Conservation (phyloP, 2,797 vertebrate species). For the Hoplostethus mediterraneus region DNA sequence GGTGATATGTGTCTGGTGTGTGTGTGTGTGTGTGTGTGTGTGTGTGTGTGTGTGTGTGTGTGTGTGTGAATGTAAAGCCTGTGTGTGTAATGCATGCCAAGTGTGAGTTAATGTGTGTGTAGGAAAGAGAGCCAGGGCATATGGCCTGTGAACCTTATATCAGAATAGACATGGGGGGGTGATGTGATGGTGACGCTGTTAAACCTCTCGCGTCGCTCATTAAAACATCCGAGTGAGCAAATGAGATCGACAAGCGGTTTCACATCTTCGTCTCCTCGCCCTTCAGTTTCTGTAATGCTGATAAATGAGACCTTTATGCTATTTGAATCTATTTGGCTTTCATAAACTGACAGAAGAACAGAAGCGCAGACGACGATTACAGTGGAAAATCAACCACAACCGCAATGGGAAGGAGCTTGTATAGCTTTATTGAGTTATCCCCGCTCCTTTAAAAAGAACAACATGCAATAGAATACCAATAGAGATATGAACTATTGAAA, state of each 20-base stretch:
- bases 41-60: constrained; percentile 23
- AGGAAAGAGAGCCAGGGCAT: constrained; percentile 53
- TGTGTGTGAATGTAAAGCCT: neutral
- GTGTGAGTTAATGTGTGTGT: constrained; percentile 46
- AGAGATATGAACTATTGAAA: too few species aligned
- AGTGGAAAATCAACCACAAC: neutral
- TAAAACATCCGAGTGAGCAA: neutral
- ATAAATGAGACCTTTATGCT: neutral
- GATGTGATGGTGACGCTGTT: constrained; percentile 24
- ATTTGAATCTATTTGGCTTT: neutral
- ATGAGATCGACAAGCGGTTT: constrained; percentile 6
- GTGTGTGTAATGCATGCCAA: constrained; percentile 37
- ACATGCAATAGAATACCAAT: too few species aligned
- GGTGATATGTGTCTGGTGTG: constrained; percentile 50
- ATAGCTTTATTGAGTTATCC: too few species aligned
- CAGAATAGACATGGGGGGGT: constrained; percentile 22
- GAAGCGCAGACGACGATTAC: neutral
- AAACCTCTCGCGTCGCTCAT: neutral
- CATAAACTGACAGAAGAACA: neutral
- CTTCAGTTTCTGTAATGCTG: neutral
- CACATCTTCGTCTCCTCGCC: neutral
- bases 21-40: constrained; percentile 4
- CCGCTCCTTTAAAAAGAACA: too few species aligned
- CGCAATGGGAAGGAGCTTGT: too few species aligned
- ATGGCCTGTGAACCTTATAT: constrained; percentile 70